These are phyloP conservation scores for Sylvia atricapilla DNA, from an alignment of 2,113 vertebrate species.

Conservation along the genomic window DNA sequence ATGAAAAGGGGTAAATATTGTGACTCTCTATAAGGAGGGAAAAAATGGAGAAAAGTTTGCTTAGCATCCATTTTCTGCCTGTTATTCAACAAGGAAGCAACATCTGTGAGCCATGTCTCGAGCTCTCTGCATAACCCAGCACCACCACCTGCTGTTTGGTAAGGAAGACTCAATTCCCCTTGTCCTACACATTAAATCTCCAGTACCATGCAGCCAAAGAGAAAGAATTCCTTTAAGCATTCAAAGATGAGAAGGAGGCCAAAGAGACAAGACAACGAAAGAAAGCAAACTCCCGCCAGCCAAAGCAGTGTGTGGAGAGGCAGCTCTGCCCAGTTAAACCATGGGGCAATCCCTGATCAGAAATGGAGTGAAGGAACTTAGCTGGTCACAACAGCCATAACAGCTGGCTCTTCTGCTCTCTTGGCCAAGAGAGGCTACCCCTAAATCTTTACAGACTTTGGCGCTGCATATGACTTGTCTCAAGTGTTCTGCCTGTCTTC, in stretches of 20 bases:
- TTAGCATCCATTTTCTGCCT: background rate
- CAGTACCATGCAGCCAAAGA: background rate
- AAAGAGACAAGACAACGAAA: background rate
- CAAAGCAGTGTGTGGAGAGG: background rate
- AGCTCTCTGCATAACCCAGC: background rate
- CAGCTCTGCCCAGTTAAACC: background rate
- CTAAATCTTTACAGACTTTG: background rate
- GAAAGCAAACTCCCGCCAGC: background rate
- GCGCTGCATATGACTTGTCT: background rate
- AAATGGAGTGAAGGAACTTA: background rate
- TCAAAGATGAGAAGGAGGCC: background rate
- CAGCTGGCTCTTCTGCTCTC: background rate
- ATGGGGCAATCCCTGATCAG: fast-evolving
- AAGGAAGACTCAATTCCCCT: conserved; percentile 23
- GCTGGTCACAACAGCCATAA: fast-evolving
- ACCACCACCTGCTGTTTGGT: conserved; percentile 70
- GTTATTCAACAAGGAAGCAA: background rate
- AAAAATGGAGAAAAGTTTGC: background rate
- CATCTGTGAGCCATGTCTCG: background rate
- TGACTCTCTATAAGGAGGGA: background rate
- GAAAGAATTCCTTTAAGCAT: background rate
- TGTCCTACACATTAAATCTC: background rate
- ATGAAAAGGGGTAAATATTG: background rate
- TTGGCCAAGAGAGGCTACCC: background rate
- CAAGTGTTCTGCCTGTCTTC: background rate